These are phyloP conservation scores for Furnarius figulus DNA, from an alignment of 2,113 vertebrate genomes.

Conservation along the genomic window DNA sequence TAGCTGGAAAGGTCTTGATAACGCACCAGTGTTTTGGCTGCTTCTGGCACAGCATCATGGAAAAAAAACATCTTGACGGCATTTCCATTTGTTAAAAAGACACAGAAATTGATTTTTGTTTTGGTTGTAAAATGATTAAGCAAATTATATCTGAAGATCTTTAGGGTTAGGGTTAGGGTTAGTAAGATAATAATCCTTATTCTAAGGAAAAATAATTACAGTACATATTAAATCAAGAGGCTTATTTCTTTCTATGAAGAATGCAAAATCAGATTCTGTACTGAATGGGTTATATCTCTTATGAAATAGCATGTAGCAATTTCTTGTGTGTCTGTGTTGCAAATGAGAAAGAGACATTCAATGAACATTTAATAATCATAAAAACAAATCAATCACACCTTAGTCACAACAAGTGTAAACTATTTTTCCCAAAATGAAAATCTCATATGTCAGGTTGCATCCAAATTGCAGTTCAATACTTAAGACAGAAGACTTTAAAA, in stretches of 20 bases:
- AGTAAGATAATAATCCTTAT: background rate
- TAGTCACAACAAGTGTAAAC: background rate
- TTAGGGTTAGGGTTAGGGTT: no score
- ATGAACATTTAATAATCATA: background rate
- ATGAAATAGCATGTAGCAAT: background rate
- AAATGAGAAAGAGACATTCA: background rate
- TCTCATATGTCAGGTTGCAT: background rate
- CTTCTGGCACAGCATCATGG: background rate
- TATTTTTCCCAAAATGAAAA: background rate
- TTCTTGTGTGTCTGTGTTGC: background rate
- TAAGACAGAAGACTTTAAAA: background rate
- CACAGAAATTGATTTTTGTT: background rate
- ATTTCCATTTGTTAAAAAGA: background rate
- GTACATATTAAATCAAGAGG: accelerated
- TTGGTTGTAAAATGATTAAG: background rate
- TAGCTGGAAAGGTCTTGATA: background rate
- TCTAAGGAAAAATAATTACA: background rate
- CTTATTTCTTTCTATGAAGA: background rate
- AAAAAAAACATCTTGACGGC: background rate
- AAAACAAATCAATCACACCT: background rate
- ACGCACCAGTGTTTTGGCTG: background rate
- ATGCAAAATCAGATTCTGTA: background rate
- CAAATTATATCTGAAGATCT: background rate
- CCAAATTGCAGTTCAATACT: background rate
- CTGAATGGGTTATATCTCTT: background rate